Conservation (phyloP, 2,888 invertebrate species). For the Andricus curvator region DNA sequence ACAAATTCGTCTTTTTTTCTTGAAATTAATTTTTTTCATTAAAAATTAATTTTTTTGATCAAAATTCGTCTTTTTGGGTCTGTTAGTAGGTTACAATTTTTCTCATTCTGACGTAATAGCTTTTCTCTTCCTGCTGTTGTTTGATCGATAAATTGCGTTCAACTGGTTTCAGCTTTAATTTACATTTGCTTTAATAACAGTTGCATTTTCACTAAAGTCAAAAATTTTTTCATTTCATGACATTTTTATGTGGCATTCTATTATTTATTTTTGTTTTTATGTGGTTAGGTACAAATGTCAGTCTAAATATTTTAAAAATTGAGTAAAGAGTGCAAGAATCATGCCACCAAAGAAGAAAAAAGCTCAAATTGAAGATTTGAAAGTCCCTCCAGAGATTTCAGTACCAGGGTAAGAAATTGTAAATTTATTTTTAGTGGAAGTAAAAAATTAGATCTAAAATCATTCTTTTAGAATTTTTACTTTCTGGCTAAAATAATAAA, state of each 20-base stretch:
- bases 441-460: background rate
- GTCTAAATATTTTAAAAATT: background rate
- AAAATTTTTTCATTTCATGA: background rate
- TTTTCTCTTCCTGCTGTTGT: background rate
- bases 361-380: background rate
- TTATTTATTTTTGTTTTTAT: background rate
- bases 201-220: background rate
- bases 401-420: background rate
- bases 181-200: background rate
- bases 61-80: too few species aligned
- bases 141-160: constrained; percentile 19
- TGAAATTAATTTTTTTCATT: too few species aligned
- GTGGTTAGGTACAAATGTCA: background rate
- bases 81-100: too few species aligned
- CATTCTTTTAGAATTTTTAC: background rate
- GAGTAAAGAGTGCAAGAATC: background rate
- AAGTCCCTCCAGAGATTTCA: background rate
- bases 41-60: too few species aligned
- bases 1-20: too few species aligned
- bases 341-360: constrained; percentile 18
- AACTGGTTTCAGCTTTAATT: background rate
- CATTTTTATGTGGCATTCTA: background rate
- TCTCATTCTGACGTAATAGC: background rate
- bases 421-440: background rate
- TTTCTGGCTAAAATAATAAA: background rate